Evolutionary conservation across 2,797 vertebrate genomes (phyloP), one percentile per base, ranked within the genome.

Genomic region (Scomberomorus guttatus): DNA sequence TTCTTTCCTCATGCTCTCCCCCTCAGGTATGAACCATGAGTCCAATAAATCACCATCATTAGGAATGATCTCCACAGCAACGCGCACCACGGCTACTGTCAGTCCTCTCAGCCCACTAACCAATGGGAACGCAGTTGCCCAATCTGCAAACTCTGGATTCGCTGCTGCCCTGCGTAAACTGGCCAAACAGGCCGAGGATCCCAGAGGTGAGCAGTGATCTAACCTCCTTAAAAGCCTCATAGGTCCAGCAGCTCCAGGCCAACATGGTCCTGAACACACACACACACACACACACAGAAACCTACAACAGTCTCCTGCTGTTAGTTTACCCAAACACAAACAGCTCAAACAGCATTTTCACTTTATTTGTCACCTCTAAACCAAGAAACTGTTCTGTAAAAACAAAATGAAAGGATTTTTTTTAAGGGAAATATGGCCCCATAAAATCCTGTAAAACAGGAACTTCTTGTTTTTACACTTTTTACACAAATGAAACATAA

Each of bases 1-100:
- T 12, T 42, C 14, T 63, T 50, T 75, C 65, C 60, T 67, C 57
- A 51, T 12, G 1, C 67, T 85, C 65, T 78, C 46, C 61, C 91
- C 85, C 92, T 73, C 96, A 99, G 98, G 98, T 97, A 99, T 99
- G 98, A 99, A 97, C 98, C 97, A 98, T 99, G 98, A 99, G 94
- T 97, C 97, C 94, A 97, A 97, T 93, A 98, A 97, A 96, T 97
- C 97, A 61, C 95, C 97, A 94, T 97, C 97, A 84, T 94, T 98
- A 98, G 97, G 97, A 96, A 98, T 98, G 98, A 97, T 99, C 93
- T 98, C 98, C 92, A 97, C 97, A 18, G 96, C 97, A 91, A 97
- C 97, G 77, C 97, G 97, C 95, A 98, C 96, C 95, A 99, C 98
- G 2, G 98, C 98, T 88, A 98, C 98, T 83, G 96, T 99, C 92